Base-by-base conservation (phyloP, 2,888 invertebrate species). In the Muschampia plurimacula region DNA sequence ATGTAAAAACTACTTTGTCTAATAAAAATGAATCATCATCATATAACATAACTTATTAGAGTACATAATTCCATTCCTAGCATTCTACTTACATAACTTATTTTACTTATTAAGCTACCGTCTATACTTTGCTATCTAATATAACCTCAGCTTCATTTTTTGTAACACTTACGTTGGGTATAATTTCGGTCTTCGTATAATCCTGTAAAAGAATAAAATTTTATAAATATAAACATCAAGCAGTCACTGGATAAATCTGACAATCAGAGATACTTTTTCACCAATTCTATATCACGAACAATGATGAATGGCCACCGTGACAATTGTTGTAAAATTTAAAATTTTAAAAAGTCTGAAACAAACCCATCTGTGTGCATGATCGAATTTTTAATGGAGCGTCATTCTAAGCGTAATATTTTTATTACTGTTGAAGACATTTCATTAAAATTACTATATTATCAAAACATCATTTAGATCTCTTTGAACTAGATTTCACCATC, bases 131-230 rank as follows among this genome's bases (percentile, higher is more conserved):
- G 36, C 36, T 59, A 63, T 68, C 79, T 89, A 89, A 57, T 80
- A 91, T 86, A 83, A 87, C 86, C 82, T 91, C 91, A 59, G 88
- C 86, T 85, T 91, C 87, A 72, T 87, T 88, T 74, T 90, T 89
- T 44, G 88, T 79, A 69, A 85, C 81, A 22, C 82, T 70, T 15
- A 65, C 65, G 59, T 70, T 81, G 74, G 80, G 82, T 10, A 83
- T 75, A 5, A 79, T 76, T 41, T 83, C 78, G 69, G 86, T 85
- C 73, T 82, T 82, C 78, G 88, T 89, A 62, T 85, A 90, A 63
- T 83, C 83, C 89, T 90, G 89, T 59, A 87, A 87, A 77, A 73
- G 79, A 59, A 13, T 59, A 59, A 59, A 28, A 59, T 7, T 13
- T 15, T 59, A n/a, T n/a, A 13, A 52, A 52, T 15, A 52, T 2